Base-by-base conservation (phyloP, 2,888 invertebrate genomes). In the Diarsia rubi region DNA sequence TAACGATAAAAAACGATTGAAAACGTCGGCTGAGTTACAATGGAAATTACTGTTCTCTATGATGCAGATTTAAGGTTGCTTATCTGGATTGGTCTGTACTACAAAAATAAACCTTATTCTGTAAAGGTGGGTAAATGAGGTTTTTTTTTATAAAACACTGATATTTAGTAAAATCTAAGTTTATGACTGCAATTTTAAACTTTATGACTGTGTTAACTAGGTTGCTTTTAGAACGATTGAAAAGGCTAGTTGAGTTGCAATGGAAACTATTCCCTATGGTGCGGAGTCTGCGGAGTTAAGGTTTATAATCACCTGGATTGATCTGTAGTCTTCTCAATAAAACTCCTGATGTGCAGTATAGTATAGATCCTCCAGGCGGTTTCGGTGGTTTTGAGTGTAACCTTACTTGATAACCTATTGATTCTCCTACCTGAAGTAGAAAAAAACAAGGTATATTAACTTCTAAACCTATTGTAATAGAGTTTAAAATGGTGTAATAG, bases 261-360 rank as follows among this genome's bases (percentile, higher is more conserved):
- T 6, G 2, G 19, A 73, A 62, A 44, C 4, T 37, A n/a, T n/a
- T 5, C 0, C 12, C 14, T 42, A 19, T 47, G 0, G 1, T 24
- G 24, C 0, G 11, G 0, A 1, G 37, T 37, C 4, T n/a, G n/a
- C n/a, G n/a, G 24, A 14, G 2, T 44, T 4, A 54, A 54, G 52
- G 42, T 37, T 24, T 14, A 24, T 60, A 19, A 49, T 66, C 60
- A 96, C 96, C 95, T 79, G 96, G 96, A 78, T 96, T 95, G 0
- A 88, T 81, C 59, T 96, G 96, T 5, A 97, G 76, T 59, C 96
- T 88, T 52, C 94, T 92, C 6, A 97, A 89, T 5, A 98, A 87
- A 0, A 97, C 95, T 19, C 98, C 98, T 0, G 97, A 97, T 0
- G 98, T 98, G 88, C 98, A 98, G 90, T 97, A 98, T 0, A 98